Evolutionary conservation across 2,113 vertebrate species (phyloP).

Genomic region (Paralichthys olivaceus): DNA sequence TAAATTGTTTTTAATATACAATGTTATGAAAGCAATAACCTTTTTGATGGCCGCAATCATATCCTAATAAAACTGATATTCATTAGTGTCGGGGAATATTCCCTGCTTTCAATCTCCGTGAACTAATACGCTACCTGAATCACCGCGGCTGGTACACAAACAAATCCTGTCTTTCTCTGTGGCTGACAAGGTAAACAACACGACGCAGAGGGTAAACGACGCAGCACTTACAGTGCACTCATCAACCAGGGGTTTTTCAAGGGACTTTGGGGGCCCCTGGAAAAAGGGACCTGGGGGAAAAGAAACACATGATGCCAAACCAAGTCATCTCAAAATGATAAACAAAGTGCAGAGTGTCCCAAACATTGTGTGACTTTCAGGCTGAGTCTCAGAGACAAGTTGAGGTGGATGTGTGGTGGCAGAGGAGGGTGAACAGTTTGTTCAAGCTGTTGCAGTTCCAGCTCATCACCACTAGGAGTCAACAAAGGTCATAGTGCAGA

Average conservation of each 20-base stretch:
- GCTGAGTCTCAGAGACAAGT: no score
- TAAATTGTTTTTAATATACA: conserved; percentile 82
- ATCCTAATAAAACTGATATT: conserved; percentile 83
- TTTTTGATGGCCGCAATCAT: conserved; percentile 79
- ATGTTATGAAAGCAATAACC: conserved; percentile 84
- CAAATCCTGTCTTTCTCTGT: conserved; percentile 64
- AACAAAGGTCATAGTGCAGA: conserved; percentile 11
- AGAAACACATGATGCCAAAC: no score
- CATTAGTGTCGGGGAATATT: conserved; percentile 81
- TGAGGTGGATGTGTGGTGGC: not conserved
- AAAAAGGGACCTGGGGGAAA: no score
- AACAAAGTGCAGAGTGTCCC: no score
- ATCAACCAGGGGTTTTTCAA: not conserved
- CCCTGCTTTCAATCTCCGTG: conserved; percentile 71
- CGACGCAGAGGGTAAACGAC: conserved; percentile 4
- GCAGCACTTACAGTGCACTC: conserved; percentile 2
- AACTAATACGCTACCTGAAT: conserved; percentile 67
- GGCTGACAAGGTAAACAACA: conserved; percentile 67
- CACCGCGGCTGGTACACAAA: conserved; percentile 52
- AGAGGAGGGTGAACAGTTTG: not conserved
- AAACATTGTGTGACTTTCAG: no score
- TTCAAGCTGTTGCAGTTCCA: not conserved
- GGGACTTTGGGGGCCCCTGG: no score
- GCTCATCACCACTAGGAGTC: conserved; percentile 14
- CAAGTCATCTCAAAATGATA: no score